Evolutionary conservation across 2,797 vertebrate species (phyloP).

Genomic region (Intellagama lesueurii): DNA sequence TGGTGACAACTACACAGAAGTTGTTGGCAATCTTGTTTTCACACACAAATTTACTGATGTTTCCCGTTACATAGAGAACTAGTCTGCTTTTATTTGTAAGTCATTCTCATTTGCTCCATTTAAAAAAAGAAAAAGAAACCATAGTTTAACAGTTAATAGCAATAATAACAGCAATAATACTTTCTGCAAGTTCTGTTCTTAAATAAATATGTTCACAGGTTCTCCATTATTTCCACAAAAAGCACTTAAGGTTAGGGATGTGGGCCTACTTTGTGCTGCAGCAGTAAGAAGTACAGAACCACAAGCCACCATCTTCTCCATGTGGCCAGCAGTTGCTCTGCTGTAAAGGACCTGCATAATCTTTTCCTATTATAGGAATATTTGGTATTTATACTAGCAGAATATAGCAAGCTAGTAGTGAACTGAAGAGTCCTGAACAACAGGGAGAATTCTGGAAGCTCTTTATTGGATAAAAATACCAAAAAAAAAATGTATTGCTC

Average conservation of each 20-base stretch:
- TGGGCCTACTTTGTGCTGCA: not conserved
- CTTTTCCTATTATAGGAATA: too few species aligned
- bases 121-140: not conserved
- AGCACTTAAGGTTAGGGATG: not conserved
- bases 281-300: too few species aligned
- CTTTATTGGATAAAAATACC: too few species aligned
- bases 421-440: too few species aligned
- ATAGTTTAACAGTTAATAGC: not conserved
- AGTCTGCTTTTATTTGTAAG: not conserved
- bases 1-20: not conserved
- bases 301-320: too few species aligned
- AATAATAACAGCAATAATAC: not conserved
- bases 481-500: too few species aligned
- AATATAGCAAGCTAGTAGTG: too few species aligned
- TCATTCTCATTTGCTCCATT: not conserved
- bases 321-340: too few species aligned
- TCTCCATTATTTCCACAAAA: not conserved
- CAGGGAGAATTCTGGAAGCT: too few species aligned
- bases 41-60: not conserved
- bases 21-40: not conserved
- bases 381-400: too few species aligned
- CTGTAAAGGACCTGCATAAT: too few species aligned
- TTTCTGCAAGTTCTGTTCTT: not conserved
- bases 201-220: not conserved
- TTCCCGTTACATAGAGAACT: not conserved